Percentiles rank a stretch among this genome's conserved stretches.
Evolutionary conservation across 2,113 vertebrate species (phyloP).

Genomic region (Neolamprologus sp.): DNA sequence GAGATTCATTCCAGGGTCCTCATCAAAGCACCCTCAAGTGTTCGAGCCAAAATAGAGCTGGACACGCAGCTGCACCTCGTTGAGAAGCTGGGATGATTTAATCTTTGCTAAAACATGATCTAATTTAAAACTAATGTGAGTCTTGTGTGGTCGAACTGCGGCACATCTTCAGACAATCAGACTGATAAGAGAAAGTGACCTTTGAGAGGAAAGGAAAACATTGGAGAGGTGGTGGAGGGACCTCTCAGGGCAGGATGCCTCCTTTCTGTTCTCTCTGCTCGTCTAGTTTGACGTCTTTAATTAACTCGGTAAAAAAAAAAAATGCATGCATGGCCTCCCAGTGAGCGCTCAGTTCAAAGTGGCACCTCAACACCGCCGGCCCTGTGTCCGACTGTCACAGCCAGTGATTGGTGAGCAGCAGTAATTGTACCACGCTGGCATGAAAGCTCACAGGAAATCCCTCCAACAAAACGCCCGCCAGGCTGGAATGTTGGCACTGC

Average conservation of each 20-base stretch:
- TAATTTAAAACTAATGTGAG: slow-evolving; percentile 61
- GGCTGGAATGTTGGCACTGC: slow-evolving; percentile 63
- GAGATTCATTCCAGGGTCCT: slow-evolving; percentile 25
- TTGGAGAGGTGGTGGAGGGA: neutral
- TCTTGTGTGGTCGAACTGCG: slow-evolving; percentile 36
- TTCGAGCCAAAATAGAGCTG: slow-evolving; percentile 44
- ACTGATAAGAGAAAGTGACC: slow-evolving; percentile 28
- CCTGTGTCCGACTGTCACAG: slow-evolving; percentile 47
- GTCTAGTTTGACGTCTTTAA: neutral
- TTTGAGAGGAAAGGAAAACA: neutral
- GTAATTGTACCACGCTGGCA: slow-evolving; percentile 54
- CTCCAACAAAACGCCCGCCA: slow-evolving; percentile 56
- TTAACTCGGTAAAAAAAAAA: neutral
- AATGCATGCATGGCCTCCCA: neutral
- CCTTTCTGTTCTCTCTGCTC: neutral
- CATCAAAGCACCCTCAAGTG: slow-evolving; percentile 55
- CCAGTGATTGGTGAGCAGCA: slow-evolving; percentile 31
- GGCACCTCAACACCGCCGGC: neutral
- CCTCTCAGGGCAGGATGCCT: neutral
- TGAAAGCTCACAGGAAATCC: slow-evolving; percentile 65
- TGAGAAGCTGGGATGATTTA: slow-evolving; percentile 52
- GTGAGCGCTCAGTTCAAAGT: neutral
- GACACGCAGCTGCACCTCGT: slow-evolving; percentile 58
- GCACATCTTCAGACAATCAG: slow-evolving; percentile 6
- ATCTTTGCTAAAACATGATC: slow-evolving; percentile 64